Base-by-base conservation (phyloP, 2,113 vertebrate species). In the Thryonomys swinderianus region DNA sequence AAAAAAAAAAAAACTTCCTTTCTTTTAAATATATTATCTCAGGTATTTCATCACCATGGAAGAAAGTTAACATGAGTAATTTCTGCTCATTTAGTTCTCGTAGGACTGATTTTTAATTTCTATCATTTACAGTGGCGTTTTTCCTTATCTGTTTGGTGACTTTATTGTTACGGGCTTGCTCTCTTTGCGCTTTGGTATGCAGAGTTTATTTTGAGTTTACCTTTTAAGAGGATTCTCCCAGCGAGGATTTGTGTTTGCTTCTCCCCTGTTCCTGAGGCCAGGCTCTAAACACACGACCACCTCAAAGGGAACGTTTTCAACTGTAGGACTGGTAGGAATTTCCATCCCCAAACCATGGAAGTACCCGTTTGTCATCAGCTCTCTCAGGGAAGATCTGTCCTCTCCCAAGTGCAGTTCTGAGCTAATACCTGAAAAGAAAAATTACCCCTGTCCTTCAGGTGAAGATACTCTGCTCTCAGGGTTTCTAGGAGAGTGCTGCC, bases 271-370 rank as follows among this genome's bases (percentile, higher is more conserved):
- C 64, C 59, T 71, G 23, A 11, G 8, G 20, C 32, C 5, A 20
- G 55, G 48, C 83, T 80, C 37, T 42, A 67, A 91, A 32, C 1
- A 18, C 20, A 42, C 14, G 13, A 14, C 5, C 25, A 66, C 55
- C 78, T 90, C n/a, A 93, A 93, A 85, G 0, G 3, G 40, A n/a
- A n/a, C n/a, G 55, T 83, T 62, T 93, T 62, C 27, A 85, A 90
- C 20, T 51, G 55, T 23, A 61, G 8, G 80, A 12, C 71, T 89
- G 42, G 18, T 45, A 21, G 53, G 59, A 32, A 67, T 62, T 92
- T 89, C 57, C 3, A 45, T 8, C 42, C 9, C 34, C 16, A 59
- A 93, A 62, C 1, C 4, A 1, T 21, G 1, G 7, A 79, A 79
- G 3, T 6, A 5, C 0, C 69, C 67, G 11, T 10, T 78, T 59